These are phyloP conservation scores for Heliconius hermathena DNA, from an alignment of 1,140 invertebrate genomes.

Conservation along the genomic window DNA sequence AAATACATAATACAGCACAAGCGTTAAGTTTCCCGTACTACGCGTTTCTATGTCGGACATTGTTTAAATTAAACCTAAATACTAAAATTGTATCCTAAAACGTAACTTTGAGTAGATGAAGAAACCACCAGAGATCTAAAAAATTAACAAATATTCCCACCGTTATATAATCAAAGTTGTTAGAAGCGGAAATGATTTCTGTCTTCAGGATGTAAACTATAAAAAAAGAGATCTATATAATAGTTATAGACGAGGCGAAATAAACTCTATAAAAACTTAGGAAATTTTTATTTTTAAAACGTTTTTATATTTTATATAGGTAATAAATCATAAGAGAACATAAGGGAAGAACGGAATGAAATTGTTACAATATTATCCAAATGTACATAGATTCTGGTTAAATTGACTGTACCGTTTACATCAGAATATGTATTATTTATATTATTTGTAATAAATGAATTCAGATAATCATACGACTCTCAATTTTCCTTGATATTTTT, in stretches of 20 bases:
- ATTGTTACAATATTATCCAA: conserved; percentile 35
- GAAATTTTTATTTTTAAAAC: conserved; percentile 52
- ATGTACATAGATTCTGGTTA: conserved; percentile 40
- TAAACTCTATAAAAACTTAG: conserved; percentile 44
- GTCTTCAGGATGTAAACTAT: conserved; percentile 47
- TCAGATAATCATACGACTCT: conserved; percentile 50
- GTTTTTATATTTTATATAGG: conserved; percentile 51
- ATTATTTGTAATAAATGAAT: conserved; percentile 70
- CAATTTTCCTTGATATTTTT: conserved; percentile 58
- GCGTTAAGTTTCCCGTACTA: conserved; percentile 18
- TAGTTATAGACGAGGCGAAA: conserved; percentile 48
- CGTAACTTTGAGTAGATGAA: conserved; percentile 54
- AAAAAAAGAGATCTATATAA: conserved; percentile 47
- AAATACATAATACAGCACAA: conserved; percentile 7
- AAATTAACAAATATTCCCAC: conserved; percentile 74
- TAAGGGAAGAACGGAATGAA: conserved; percentile 24
- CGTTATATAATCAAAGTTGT: conserved; percentile 73
- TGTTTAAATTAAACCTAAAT: conserved; percentile 39
- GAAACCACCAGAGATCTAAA: conserved; percentile 72
- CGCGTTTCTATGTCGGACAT: conserved; percentile 38
- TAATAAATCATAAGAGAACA: conserved; percentile 40
- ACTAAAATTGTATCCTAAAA: conserved; percentile 41
- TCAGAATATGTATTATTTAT: conserved; percentile 71
- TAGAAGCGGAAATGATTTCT: conserved; percentile 62
- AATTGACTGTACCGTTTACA: conserved; percentile 45